These are phyloP conservation scores for Alexandromys fortis DNA, from an alignment of 2,113 vertebrate genomes.

Conservation along the genomic window DNA sequence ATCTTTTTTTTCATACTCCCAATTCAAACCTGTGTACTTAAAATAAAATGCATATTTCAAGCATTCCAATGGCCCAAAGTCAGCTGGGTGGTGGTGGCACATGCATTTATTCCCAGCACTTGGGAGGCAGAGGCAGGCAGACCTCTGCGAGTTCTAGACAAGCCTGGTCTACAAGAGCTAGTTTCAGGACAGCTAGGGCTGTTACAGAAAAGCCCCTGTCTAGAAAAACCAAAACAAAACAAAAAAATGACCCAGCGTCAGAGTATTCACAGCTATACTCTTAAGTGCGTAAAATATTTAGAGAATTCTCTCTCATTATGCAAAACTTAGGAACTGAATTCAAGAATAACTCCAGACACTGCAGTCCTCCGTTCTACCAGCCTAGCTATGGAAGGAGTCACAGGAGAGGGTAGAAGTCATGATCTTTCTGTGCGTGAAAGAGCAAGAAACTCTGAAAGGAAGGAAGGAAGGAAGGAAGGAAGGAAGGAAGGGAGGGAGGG, in stretches of 20 bases:
- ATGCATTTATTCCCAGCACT: too few species aligned
- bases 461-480: conserved; percentile 42
- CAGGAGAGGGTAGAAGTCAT: too few species aligned
- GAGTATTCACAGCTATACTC: not conserved
- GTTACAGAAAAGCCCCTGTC: too few species aligned
- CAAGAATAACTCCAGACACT: not conserved
- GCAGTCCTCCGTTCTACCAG: too few species aligned
- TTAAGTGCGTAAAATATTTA: not conserved
- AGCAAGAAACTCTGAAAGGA: conserved; percentile 60
- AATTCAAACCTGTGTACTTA: not conserved
- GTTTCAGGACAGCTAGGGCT: too few species aligned
- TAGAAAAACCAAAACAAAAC: too few species aligned
- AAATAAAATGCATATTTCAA: not conserved
- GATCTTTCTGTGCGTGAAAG: conserved; percentile 33
- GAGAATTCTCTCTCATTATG: not conserved
- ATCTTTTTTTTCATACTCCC: too few species aligned
- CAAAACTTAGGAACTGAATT: not conserved
- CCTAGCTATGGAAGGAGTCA: too few species aligned
- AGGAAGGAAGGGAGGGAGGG: not conserved
- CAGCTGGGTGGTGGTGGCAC: not conserved
- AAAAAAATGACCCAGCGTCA: not conserved
- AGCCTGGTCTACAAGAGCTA: too few species aligned
- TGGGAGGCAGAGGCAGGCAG: too few species aligned
- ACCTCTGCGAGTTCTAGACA: too few species aligned
- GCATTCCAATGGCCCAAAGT: not conserved